phyloP scores from a whole-genome alignment of 53 echinoderm and acorn worm species.

The Echinarachnius parma region DNA sequence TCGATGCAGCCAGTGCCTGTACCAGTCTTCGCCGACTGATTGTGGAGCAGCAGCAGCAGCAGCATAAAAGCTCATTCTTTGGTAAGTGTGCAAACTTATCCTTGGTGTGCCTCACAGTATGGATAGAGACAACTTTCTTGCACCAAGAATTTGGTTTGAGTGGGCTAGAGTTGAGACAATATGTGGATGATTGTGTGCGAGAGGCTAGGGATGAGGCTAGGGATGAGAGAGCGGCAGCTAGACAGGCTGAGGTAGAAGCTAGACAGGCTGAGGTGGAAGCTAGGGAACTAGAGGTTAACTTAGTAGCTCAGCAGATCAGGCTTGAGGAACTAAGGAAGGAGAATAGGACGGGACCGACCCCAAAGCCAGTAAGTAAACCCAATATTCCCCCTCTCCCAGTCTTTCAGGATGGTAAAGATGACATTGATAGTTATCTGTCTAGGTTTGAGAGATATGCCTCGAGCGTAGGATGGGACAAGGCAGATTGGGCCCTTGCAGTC shows the following conservation, averaged over 20 bases:
- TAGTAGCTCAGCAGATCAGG: constrained; percentile 10
- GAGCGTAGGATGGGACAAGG: constrained; percentile 33
- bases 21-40: no score
- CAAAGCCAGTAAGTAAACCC: not conserved
- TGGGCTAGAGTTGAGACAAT: constrained; percentile 6
- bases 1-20: no score
- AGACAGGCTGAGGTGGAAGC: no score
- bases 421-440: constrained; percentile 59
- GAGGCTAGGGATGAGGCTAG: no score
- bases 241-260: not conserved
- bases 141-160: constrained; percentile 17
- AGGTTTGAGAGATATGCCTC: constrained; percentile 61
- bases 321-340: not conserved
- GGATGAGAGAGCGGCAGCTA: constrained; percentile 4
- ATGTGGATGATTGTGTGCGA: constrained; percentile 25
- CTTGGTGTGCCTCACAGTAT: constrained; percentile 14
- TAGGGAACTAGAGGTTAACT: constrained; percentile 4
- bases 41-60: no score
- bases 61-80: no score
- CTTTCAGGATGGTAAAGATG: constrained; percentile 62
- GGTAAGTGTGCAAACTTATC: not conserved
- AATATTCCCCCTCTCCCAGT: constrained; percentile 55
- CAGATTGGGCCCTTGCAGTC: constrained; percentile 48
- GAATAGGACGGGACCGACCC: not conserved
- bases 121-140: constrained; percentile 25